Evolutionary conservation across 2,797 vertebrate species (phyloP).

Genomic region (Sebastes glaucus): DNA sequence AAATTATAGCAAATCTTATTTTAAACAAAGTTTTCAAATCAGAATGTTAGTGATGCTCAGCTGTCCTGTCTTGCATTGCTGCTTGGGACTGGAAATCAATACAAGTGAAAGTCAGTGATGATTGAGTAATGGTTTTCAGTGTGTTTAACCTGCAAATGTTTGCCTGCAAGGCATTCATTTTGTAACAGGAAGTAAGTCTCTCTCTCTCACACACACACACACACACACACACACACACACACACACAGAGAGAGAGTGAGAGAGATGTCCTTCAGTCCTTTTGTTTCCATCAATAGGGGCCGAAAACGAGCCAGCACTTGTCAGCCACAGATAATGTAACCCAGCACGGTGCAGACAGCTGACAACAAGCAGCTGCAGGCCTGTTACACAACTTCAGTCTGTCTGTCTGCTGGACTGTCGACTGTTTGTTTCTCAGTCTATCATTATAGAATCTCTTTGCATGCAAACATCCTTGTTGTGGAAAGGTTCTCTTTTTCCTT

Average conservation of each 20-base stretch:
- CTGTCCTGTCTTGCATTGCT: neutral
- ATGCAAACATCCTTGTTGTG: neutral
- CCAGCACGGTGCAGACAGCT: constrained; percentile 3
- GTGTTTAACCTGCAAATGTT: neutral
- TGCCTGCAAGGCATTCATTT: neutral
- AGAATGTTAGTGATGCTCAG: neutral
- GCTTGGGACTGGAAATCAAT: neutral
- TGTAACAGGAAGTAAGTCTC: neutral
- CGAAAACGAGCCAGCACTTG: neutral
- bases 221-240: neutral
- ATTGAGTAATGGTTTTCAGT: neutral
- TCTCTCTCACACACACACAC: neutral
- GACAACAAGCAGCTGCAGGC: constrained; percentile 32
- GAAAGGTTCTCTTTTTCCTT: neutral
- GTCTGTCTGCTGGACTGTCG: neutral
- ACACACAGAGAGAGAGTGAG: neutral
- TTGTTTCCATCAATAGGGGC: neutral
- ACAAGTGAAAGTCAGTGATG: neutral
- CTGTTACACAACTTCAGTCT: constrained; percentile 4
- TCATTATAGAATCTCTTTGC: neutral
- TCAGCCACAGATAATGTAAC: constrained; percentile 17
- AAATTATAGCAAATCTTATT: neutral
- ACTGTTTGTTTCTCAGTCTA: neutral
- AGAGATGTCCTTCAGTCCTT: neutral
- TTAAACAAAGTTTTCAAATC: neutral